These are phyloP conservation scores for Patiria miniata DNA, from an alignment of 35 echinoderm and acorn worm genomes.

Conservation along the genomic window DNA sequence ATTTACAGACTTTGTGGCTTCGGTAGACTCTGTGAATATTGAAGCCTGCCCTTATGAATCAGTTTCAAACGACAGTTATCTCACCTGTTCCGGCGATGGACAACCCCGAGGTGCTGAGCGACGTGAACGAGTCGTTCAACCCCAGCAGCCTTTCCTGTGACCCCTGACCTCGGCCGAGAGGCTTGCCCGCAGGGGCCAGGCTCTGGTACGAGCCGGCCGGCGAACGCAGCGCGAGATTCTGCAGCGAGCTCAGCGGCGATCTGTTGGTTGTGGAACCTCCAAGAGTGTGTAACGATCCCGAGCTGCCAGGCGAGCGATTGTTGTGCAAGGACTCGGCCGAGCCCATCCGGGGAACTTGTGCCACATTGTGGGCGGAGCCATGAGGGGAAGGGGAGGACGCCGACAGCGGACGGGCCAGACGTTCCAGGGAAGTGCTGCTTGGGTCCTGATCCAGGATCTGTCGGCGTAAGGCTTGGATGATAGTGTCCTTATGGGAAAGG, in stretches of 20 bases:
- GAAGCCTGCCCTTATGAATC: no score
- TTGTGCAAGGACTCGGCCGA: slow-evolving; percentile 29
- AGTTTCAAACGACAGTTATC: not conserved
- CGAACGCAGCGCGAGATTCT: slow-evolving; percentile 71
- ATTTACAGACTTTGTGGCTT: not conserved
- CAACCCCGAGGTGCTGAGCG: slow-evolving; percentile 79
- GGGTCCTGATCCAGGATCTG: slow-evolving; percentile 72
- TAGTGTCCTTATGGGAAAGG: slow-evolving; percentile 73
- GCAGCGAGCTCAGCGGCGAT: slow-evolving; percentile 75
- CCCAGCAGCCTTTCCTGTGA: slow-evolving; percentile 81
- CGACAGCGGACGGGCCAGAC: slow-evolving; percentile 39
- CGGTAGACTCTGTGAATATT: no score
- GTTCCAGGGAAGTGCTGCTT: slow-evolving; percentile 59
- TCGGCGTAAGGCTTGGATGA: slow-evolving; percentile 72
- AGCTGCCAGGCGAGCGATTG: not conserved
- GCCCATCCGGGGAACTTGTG: not conserved
- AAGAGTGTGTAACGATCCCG: not conserved
- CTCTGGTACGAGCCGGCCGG: slow-evolving; percentile 85
- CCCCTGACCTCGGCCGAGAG: slow-evolving; percentile 32
- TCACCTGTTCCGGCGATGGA: slow-evolving; percentile 81
- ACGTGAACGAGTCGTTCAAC: slow-evolving; percentile 61
- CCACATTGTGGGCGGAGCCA: slow-evolving; percentile 25
- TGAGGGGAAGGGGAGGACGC: slow-evolving; percentile 75
- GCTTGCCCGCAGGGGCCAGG: slow-evolving; percentile 11
- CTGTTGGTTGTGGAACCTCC: not conserved